A percentile compares a stretch with the other conserved stretches of the same genome.
Evolutionary conservation across 2,888 invertebrate genomes (phyloP).

Genomic region (Magallana nippona): DNA sequence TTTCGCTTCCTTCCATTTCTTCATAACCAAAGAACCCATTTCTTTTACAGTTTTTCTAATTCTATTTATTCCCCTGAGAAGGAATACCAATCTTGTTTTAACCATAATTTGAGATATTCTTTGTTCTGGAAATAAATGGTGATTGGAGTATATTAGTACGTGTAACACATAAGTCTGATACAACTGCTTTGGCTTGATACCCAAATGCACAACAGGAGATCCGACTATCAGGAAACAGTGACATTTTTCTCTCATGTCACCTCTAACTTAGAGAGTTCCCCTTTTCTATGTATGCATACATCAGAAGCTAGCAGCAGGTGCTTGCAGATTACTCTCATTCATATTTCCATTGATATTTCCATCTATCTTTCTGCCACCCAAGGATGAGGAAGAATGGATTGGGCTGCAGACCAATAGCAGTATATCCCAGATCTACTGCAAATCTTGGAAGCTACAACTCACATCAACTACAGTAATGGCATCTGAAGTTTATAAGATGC

Average conservation of each 20-base stretch:
- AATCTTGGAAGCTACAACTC: background rate
- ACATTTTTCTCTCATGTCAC: too few relatives aligned
- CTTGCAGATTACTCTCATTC: background rate
- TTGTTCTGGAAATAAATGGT: too few relatives aligned
- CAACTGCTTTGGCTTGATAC: too few relatives aligned
- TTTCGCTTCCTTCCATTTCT: background rate
- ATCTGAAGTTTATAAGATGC: background rate
- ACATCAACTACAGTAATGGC: slow-evolving; percentile 1
- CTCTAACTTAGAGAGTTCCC: too few relatives aligned
- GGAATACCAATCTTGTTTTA: background rate
- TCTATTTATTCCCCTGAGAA: background rate
- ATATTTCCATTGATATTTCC: background rate
- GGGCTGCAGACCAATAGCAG: background rate
- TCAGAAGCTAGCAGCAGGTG: background rate
- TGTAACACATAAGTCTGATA: too few relatives aligned
- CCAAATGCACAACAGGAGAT: too few relatives aligned
- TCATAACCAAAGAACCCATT: background rate
- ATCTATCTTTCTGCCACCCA: slow-evolving; percentile 20
- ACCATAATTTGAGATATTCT: background rate
- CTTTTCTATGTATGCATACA: too few relatives aligned
- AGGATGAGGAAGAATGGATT: background rate
- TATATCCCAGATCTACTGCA: background rate
- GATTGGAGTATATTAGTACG: too few relatives aligned
- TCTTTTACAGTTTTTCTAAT: background rate
- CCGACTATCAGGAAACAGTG: too few relatives aligned